Evolutionary conservation across 2,113 vertebrate genomes (phyloP), one percentile per base, ranked within the genome.

Genomic region (Heloderma charlesbogerti): DNA sequence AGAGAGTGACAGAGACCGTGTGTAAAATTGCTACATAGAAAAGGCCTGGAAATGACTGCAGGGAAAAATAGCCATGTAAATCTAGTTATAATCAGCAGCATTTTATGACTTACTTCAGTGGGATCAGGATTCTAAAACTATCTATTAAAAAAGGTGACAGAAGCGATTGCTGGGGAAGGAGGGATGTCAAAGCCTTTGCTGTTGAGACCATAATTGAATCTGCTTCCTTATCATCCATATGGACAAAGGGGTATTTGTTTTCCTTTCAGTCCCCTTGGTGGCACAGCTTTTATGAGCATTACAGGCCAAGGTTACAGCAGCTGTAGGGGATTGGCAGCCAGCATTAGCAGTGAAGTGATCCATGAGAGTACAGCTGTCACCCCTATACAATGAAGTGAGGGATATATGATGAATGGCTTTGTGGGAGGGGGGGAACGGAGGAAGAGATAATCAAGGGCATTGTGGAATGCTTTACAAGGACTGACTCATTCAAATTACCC

Each of bases 191-290:
- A 90, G 71, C 78, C 92, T 93, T 84, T 92, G 79, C 89, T 92
- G 90, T 89, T 94, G 94, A 95, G 95, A 91, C 40, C 90, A 92
- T 71, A 89, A 94, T 80, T 93, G 90, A 91, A 92, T 93, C 79
- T 89, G 75, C 88, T 83, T 91, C 63, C 12, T 86, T 88, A 85
- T 37, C 90, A 94, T 84, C 71, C n/a, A 79, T 93, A 80, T 29
- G 82, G 88, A 94, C 89, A 95, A 95, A 95, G 89, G 91, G 8
- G 74, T 89, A 34, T 94, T 96, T 96, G 94, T 95, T 94, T 96
- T 93, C 57, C 71, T 75, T 80, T 90, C 87, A 13, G 72, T 94
- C 84, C 83, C 89, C 71, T 91, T 2, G 0, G 81, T 93, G 94
- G 91, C 94, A 95, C 86, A 92, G 85, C 85, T 96, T 95, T 94